These are phyloP conservation scores for Drosophila dives DNA, from an alignment of 2,888 invertebrate genomes.

Conservation along the genomic window DNA sequence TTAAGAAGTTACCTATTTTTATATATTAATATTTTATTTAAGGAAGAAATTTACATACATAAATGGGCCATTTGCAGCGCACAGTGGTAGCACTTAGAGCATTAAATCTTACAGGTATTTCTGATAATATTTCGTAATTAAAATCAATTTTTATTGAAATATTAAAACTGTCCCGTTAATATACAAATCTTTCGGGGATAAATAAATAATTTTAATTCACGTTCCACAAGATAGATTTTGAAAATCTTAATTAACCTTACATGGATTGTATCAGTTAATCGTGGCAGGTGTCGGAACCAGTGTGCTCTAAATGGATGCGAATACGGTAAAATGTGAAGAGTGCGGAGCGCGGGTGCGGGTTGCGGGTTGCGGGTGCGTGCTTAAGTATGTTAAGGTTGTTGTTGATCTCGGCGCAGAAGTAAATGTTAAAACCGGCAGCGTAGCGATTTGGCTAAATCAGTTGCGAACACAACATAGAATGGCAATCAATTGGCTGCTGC, in stretches of 20 bases:
- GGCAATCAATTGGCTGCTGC: conserved; percentile 28
- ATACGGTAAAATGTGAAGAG: not conserved
- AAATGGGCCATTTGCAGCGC: too few species aligned
- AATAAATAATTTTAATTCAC: too few species aligned
- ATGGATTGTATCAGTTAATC: not conserved
- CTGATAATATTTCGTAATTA: too few species aligned
- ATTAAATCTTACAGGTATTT: too few species aligned
- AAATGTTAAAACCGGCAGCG: conserved; percentile 62
- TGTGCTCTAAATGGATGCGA: conserved; percentile 23
- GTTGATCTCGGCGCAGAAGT: conserved; percentile 20
- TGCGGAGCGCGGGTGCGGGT: not conserved
- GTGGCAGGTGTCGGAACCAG: conserved; percentile 27
- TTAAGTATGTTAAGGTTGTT: not conserved
- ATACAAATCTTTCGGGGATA: too few species aligned
- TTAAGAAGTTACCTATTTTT: too few species aligned
- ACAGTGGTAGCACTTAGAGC: too few species aligned
- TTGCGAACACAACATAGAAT: conserved; percentile 48
- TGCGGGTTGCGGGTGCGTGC: not conserved
- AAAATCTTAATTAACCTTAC: not conserved
- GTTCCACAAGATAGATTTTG: too few species aligned
- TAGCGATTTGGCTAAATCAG: conserved; percentile 52
- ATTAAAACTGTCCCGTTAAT: too few species aligned
- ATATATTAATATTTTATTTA: too few species aligned
- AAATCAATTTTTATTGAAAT: too few species aligned
- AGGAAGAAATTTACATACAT: too few species aligned